Conservation (phyloP, 2,113 vertebrate genomes). For the Otis tarda region DNA sequence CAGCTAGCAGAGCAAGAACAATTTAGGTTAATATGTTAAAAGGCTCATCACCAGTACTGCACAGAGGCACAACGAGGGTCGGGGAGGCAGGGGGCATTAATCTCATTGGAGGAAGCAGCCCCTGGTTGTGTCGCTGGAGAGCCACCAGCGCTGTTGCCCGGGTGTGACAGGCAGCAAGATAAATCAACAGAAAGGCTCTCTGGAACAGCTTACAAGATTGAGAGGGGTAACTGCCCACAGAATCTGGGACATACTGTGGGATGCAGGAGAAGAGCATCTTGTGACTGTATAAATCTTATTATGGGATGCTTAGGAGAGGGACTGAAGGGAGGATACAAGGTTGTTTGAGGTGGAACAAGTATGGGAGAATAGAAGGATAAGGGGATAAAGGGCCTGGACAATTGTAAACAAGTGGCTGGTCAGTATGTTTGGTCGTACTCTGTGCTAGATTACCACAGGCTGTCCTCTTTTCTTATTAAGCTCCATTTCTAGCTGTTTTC, state of each 20-base stretch:
- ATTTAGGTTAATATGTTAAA: neutral
- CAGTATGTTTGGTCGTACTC: neutral
- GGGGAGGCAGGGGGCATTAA: too few relatives aligned
- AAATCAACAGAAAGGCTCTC: neutral
- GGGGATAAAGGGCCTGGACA: neutral
- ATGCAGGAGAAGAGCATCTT: neutral
- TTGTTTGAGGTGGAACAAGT: neutral
- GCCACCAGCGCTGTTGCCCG: too few relatives aligned
- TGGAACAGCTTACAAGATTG: neutral
- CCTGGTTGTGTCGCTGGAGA: neutral
- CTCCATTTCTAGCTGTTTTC: neutral
- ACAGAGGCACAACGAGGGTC: neutral
- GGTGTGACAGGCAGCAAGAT: neutral
- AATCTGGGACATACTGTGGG: neutral
- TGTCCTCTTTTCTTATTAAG: neutral
- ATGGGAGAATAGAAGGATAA: neutral
- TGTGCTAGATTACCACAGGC: neutral
- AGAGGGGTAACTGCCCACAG: neutral
- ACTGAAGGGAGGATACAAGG: neutral
- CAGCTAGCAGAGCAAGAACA: neutral
- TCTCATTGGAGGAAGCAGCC: neutral
- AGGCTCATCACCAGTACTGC: neutral
- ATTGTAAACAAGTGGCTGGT: neutral
- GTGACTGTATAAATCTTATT: neutral
- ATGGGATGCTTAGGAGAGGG: neutral